phyloP scores from a whole-genome alignment of 2,888 invertebrate genomes.

The Pasiphila rectangulata region DNA sequence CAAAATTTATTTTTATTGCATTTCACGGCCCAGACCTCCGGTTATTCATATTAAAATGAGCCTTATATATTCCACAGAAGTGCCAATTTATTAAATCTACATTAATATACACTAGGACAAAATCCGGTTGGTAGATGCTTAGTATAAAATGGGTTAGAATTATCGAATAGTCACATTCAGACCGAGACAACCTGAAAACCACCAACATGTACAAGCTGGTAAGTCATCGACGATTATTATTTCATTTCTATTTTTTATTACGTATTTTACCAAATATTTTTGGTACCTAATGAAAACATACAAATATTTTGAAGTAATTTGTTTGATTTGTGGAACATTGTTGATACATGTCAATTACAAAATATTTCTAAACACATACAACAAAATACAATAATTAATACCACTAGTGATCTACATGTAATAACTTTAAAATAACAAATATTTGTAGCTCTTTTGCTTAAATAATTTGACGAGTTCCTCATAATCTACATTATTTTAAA shows the following conservation, averaged over 20 bases:
- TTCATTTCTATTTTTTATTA: background rate
- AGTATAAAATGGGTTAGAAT: conserved; percentile 37
- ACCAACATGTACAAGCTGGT: conserved; percentile 40
- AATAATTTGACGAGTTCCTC: too few species aligned
- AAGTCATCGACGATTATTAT: conserved; percentile 16
- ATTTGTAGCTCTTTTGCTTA: too few species aligned
- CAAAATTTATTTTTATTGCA: conserved; percentile 39
- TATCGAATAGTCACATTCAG: conserved; percentile 35
- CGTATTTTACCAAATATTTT: background rate
- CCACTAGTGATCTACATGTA: too few species aligned
- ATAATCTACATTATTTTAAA: too few species aligned
- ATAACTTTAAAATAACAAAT: too few species aligned
- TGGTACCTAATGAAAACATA: too few species aligned
- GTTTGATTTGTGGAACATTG: too few species aligned
- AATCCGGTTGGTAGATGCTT: conserved; percentile 35
- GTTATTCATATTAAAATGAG: conserved; percentile 29
- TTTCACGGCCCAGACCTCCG: conserved; percentile 29
- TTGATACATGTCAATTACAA: too few species aligned
- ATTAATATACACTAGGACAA: conserved; percentile 23
- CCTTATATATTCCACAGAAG: conserved; percentile 33
- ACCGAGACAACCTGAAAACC: conserved; percentile 34
- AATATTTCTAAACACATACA: too few species aligned
- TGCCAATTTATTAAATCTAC: conserved; percentile 28
- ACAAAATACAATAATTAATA: too few species aligned
- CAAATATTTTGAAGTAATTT: too few species aligned